Evolutionary conservation across 2,113 vertebrate genomes (phyloP), one percentile per base, ranked within the genome.

Genomic region (Notarius lentiginosus): DNA sequence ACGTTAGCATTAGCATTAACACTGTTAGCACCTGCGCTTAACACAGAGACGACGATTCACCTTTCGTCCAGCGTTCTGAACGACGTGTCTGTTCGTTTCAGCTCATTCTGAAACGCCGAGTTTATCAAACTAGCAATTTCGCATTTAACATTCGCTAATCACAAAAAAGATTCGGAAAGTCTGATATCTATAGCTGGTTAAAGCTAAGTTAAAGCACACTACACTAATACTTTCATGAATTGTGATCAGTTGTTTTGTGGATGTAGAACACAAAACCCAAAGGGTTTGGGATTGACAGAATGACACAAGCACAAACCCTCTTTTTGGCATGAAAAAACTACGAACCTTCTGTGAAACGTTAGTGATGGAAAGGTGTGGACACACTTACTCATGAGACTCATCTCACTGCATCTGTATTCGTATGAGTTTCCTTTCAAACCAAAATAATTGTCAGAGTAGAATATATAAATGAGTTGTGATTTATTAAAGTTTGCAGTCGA

Each of bases 1-100:
- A 82, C 41, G 56, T 76, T 41, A 12, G 14, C 86, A 75, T 75
- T 75, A 82, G 56, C 55, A 72, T 12, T 56, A 56, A 70, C 76
- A 70, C 58, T 66, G 34, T 65, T 58, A 60, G 70, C 14, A 1
- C 63, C 24, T 73, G 72, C 41, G 47, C 61, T 80, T 70, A 53
- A 2, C 51, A 70, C 85, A 22, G 49, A 80, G 49, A 27, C 14
- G 8, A 30, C 5, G 56, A 34, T 11, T 80, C 79, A n/a, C 9
- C 12, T 84, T 84, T n/a, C 53, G 8, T 56, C 58, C 7, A 20
- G 30, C 0, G n/a, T 81, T 77, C 75, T 55, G 51, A 27, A 12
- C 17, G 24, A 55, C 75, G 14, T 5, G 34, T 61, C 79, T 58
- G 76, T 14, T 22, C 20, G 9, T 22, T 24, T 51, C 63, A 65